These are phyloP conservation scores for Acheta domesticus DNA, from an alignment of 2,888 invertebrate genomes.

Conservation along the genomic window DNA sequence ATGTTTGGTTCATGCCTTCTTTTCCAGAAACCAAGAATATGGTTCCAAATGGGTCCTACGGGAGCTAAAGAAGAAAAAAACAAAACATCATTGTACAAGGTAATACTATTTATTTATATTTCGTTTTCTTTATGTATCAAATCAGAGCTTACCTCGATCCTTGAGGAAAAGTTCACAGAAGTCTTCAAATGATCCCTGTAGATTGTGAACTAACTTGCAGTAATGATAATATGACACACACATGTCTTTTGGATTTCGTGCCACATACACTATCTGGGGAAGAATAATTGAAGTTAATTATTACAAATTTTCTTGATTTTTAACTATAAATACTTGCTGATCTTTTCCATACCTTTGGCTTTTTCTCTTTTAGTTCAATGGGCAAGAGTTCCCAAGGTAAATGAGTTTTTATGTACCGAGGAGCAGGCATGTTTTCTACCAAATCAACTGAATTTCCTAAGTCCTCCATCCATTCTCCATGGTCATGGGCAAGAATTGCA, in stretches of 20 bases:
- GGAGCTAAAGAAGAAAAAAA: constrained; percentile 40
- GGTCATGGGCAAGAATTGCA: constrained; percentile 60
- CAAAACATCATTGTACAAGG: not conserved
- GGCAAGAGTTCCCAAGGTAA: constrained; percentile 71
- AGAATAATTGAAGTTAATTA: not conserved
- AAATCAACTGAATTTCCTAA: constrained; percentile 70
- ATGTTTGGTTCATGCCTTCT: constrained; percentile 66
- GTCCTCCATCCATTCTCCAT: constrained; percentile 54
- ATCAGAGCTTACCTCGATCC: constrained; percentile 55
- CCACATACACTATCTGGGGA: constrained; percentile 75
- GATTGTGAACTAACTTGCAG: constrained; percentile 66
- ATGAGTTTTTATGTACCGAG: constrained; percentile 72
- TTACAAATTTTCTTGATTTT: not conserved
- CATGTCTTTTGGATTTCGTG: constrained; percentile 86
- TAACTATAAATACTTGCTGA: not conserved
- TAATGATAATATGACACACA: constrained; percentile 86
- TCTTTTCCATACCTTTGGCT: constrained; percentile 61
- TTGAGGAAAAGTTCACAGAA: constrained; percentile 71
- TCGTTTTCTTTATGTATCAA: not conserved
- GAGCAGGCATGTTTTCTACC: constrained; percentile 64
- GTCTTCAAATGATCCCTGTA: constrained; percentile 63
- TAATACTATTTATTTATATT: too few relatives aligned
- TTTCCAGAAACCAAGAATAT: constrained; percentile 64
- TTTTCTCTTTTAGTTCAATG: constrained; percentile 56
- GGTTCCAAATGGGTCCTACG: constrained; percentile 58